Conservation (phyloP, 1,140 invertebrate species). For the Lepidurus packardi region DNA sequence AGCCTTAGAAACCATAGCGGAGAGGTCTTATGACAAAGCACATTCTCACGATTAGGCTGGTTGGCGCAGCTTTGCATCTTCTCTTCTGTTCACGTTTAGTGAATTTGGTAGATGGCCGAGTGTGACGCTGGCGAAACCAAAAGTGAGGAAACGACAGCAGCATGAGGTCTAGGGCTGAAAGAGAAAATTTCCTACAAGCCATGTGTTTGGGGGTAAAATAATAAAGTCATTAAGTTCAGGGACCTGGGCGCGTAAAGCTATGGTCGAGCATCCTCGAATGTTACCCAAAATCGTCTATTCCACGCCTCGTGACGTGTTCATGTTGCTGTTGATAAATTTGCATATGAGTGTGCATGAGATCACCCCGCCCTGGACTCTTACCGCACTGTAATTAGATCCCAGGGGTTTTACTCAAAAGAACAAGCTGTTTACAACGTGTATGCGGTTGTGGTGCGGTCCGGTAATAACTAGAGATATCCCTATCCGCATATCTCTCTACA, state of each 20-base stretch:
- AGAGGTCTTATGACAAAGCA: conserved; percentile 9
- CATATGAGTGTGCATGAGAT: not conserved
- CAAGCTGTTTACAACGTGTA: not conserved
- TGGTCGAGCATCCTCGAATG: no score
- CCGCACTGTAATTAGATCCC: not conserved
- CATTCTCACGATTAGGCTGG: not conserved
- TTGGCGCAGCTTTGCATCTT: not conserved
- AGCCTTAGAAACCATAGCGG: not conserved
- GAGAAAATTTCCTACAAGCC: no score
- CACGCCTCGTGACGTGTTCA: not conserved
- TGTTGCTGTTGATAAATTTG: not conserved
- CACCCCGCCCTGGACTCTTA: not conserved
- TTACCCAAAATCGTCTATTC: not conserved
- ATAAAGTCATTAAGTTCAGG: no score
- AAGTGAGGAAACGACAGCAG: not conserved
- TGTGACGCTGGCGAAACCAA: not conserved
- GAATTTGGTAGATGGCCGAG: no score
- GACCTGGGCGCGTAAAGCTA: no score
- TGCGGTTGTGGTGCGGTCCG: not conserved
- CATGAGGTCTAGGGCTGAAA: not conserved
- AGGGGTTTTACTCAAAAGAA: not conserved
- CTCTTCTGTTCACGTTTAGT: no score
- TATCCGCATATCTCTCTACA: no score
- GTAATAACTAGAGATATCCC: no score
- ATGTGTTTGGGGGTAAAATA: no score